Evolutionary conservation across 1,140 invertebrate genomes (phyloP), one percentile per base, ranked within the genome.

Genomic region (Rhizoglyphus robini): DNA sequence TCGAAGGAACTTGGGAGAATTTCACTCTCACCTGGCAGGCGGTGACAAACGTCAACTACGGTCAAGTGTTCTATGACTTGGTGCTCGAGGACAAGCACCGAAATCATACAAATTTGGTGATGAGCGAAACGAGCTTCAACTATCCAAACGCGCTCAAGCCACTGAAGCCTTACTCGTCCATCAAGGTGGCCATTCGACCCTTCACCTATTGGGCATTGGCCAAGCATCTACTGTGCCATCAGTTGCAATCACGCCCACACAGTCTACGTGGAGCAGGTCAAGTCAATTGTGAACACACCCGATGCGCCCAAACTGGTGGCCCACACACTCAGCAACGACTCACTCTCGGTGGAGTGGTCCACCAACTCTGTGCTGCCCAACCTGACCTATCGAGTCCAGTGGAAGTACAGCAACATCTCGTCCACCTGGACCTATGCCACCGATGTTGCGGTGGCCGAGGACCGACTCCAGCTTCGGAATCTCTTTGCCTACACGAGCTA

Each of bases 191-290:
- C 0, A 79, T 94, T 1, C 83, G 85, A 59, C 84, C 88, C 0
- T 86, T 85, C 68, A 90, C 89, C 0, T 86, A 85, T 69, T 94
- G 90, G 89, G 85, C 86, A 32, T 81, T 84, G 5, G 84, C 87
- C 0, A 74, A n/a, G n/a, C 74, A 74, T 88, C 3, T 87, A 86
- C 71, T 88, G 86, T 73, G 82, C 86, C n/a, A 81, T 85, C 75
- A 87, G 85, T 63, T 86, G 88, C 75, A 83, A 86, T 75, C 82
- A 86, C 74, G 85, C 87, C 48, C 74, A 88, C 59, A 84, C 83
- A 70, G 76, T 81, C 66, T 86, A 89, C 74, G 83, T 84, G 73
- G 81, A 78, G 8, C 78, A 80, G 29, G 82, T 84, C 0, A 65
- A 70, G 1, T 66, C 69, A 2, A 68, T 57, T 4, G 8, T 75